Percentiles rank a stretch among this genome's conserved stretches.
These are phyloP conservation scores for Drosophila picticornis DNA, from an alignment of 2,888 invertebrate genomes.

Conservation along the genomic window DNA sequence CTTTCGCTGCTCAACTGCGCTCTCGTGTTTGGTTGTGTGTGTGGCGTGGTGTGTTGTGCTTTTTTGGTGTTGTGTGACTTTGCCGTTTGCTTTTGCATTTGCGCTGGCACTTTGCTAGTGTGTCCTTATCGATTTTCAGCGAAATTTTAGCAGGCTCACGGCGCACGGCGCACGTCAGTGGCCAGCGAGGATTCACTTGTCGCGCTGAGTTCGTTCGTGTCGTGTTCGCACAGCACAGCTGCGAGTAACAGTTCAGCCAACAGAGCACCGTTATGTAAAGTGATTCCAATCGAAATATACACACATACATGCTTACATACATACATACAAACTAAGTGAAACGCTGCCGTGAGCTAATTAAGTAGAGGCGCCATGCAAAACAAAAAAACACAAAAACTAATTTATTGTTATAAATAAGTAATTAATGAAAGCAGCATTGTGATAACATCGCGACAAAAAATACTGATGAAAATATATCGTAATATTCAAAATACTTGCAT, in stretches of 20 bases:
- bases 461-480: conserved; percentile 15
- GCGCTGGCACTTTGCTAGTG: conserved; percentile 49
- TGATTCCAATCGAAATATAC: conserved; percentile 67
- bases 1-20: conserved; percentile 71
- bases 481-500: conserved; percentile 18
- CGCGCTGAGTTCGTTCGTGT: conserved; percentile 82
- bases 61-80: conserved; percentile 62
- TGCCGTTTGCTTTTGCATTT: conserved; percentile 66
- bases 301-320: neutral
- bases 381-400: neutral
- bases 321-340: conserved; percentile 37
- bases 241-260: conserved; percentile 64
- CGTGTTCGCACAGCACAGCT: conserved; percentile 72
- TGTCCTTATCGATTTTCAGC: conserved; percentile 82
- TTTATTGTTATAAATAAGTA: conserved; percentile 22
- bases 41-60: conserved; percentile 65
- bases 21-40: conserved; percentile 58
- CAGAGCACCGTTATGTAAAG: conserved; percentile 74
- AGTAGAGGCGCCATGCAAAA: conserved; percentile 20
- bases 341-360: conserved; percentile 60
- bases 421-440: conserved; percentile 43
- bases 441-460: conserved; percentile 46
- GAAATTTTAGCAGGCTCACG: conserved; percentile 76
- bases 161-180: conserved; percentile 79
- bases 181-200: conserved; percentile 77